Evolutionary conservation across 2,797 vertebrate species (phyloP).

Genomic region (Lutjanus argentimaculatus): DNA sequence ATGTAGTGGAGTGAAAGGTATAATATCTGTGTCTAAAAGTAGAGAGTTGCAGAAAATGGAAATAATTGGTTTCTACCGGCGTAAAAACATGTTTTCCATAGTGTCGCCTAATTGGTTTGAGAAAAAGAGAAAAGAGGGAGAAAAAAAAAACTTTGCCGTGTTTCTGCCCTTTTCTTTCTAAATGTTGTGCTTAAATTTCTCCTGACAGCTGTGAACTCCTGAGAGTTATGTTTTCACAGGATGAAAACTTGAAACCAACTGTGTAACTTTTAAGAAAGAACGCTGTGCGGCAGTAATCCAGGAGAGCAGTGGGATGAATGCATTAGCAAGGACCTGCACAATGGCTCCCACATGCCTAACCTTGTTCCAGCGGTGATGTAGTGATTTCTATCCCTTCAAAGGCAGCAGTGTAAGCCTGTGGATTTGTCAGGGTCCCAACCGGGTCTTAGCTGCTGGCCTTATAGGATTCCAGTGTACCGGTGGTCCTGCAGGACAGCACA

Average conservation of each 20-base stretch:
- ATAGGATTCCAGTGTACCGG: constrained; percentile 52
- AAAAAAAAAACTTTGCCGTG: neutral
- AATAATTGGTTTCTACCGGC: too few relatives aligned
- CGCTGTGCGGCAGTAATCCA: constrained; percentile 20
- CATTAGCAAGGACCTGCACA: constrained; percentile 26
- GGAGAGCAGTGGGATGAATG: constrained; percentile 32
- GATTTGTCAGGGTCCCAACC: constrained; percentile 67
- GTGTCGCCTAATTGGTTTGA: neutral
- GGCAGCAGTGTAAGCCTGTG: constrained; percentile 55
- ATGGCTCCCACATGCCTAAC: constrained; percentile 6
- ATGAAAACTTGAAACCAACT: constrained; percentile 3
- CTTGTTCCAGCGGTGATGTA: constrained; percentile 39
- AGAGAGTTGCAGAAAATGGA: too few relatives aligned
- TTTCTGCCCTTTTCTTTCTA: constrained; percentile 4
- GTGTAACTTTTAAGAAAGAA: constrained; percentile 14
- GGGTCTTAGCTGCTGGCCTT: constrained; percentile 53
- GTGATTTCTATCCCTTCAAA: constrained; percentile 60
- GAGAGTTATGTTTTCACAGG: neutral
- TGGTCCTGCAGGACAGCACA: constrained; percentile 56
- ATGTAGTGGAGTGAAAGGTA: too few relatives aligned
- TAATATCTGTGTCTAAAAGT: too few relatives aligned
- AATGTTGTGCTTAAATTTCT: neutral
- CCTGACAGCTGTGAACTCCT: neutral
- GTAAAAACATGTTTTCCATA: neutral
- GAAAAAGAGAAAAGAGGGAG: neutral